These are phyloP conservation scores for Ceryle rudis DNA, from an alignment of 2,797 vertebrate genomes.

Conservation along the genomic window DNA sequence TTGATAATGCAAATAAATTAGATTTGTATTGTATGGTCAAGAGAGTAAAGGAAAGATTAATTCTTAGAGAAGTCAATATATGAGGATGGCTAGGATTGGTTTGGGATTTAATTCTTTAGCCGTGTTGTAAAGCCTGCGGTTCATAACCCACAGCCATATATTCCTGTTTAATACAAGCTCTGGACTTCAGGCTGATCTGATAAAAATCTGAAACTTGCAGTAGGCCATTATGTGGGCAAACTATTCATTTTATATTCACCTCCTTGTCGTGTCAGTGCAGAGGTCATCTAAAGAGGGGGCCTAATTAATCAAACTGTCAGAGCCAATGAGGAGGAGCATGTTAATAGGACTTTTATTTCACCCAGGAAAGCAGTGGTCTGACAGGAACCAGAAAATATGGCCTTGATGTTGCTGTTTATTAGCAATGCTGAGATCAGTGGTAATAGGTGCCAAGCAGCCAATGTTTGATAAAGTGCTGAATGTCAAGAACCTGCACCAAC, in stretches of 20 bases:
- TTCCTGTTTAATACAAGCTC: conserved; percentile 40
- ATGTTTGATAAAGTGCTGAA: conserved; percentile 85
- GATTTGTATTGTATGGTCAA: conserved; percentile 34
- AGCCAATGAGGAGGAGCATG: conserved; percentile 92
- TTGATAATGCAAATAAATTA: conserved; percentile 40
- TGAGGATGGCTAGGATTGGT: neutral
- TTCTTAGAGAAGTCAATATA: neutral
- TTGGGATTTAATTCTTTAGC: conserved; percentile 28
- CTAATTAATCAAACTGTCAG: conserved; percentile 98
- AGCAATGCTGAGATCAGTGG: conserved; percentile 77
- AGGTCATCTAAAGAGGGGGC: conserved; percentile 88
- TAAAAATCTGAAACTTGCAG: conserved; percentile 77
- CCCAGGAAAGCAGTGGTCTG: conserved; percentile 86
- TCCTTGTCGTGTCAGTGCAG: conserved; percentile 86
- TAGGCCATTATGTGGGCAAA: conserved; percentile 81
- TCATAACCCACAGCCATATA: conserved; percentile 1
- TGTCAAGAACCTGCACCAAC: conserved; percentile 79
- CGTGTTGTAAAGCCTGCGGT: neutral
- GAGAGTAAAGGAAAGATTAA: conserved; percentile 21
- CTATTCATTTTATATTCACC: conserved; percentile 88
- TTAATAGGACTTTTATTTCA: conserved; percentile 97
- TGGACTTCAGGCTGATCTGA: conserved; percentile 65
- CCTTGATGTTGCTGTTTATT: conserved; percentile 88
- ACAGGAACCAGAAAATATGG: conserved; percentile 84
- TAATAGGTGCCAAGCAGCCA: conserved; percentile 85